These are phyloP conservation scores for Apocheima hispidaria DNA, from an alignment of 2,888 invertebrate genomes.

Conservation along the genomic window DNA sequence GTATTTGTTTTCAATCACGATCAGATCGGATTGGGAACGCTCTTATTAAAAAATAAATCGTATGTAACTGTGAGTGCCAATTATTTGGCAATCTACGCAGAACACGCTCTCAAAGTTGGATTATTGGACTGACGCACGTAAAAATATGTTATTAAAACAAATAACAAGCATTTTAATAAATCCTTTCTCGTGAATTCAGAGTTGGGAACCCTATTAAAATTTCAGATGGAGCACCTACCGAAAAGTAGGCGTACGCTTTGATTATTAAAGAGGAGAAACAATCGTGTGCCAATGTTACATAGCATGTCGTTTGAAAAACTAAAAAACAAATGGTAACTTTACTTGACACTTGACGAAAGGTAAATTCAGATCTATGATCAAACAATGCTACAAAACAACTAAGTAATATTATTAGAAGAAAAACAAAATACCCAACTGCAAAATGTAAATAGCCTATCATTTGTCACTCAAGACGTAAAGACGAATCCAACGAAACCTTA, in stretches of 20 bases:
- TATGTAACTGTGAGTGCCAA: slow-evolving; percentile 39
- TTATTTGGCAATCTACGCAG: slow-evolving; percentile 38
- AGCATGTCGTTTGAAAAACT: too few species aligned
- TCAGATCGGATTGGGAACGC: slow-evolving; percentile 27
- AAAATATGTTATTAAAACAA: slow-evolving; percentile 47
- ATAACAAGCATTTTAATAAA: slow-evolving; percentile 50
- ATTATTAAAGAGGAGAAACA: neutral
- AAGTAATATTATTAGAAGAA: too few species aligned
- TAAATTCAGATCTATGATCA: too few species aligned
- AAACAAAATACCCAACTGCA: too few species aligned
- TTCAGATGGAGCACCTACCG: slow-evolving; percentile 44
- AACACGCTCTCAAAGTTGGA: slow-evolving; percentile 35
- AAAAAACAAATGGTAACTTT: too few species aligned
- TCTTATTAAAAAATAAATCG: slow-evolving; percentile 39
- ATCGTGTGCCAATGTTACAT: too few species aligned
- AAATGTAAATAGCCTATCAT: too few species aligned
- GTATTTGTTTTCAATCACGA: slow-evolving; percentile 44
- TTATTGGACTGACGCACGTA: slow-evolving; percentile 34
- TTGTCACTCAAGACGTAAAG: too few species aligned
- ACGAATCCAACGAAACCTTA: too few species aligned
- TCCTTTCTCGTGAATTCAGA: slow-evolving; percentile 44
- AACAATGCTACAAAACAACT: too few species aligned
- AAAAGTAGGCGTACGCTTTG: slow-evolving; percentile 37
- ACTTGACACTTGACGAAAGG: too few species aligned
- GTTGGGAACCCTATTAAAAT: slow-evolving; percentile 50